Conservation (phyloP, 35 echinoderm and acorn worm species). For the Ophiothrix spiculata region DNA sequence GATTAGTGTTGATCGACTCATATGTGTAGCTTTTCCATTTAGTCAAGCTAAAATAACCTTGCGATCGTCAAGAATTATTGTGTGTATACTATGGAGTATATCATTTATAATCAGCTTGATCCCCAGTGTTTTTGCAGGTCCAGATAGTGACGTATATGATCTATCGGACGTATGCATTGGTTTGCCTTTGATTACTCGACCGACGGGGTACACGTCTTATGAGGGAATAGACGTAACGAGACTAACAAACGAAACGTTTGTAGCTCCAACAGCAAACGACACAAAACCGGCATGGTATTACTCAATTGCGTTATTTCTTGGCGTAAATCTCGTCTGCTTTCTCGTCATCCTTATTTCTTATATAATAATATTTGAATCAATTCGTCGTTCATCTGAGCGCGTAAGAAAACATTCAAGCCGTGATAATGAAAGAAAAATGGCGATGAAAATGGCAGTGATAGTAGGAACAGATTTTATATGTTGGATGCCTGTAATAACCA, state of each 20-base stretch:
- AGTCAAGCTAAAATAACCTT: conserved; percentile 31
- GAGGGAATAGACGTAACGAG: not conserved
- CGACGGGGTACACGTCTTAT: conserved; percentile 16
- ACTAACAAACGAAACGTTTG: not conserved
- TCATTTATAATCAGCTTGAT: conserved; percentile 16
- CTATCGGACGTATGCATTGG: conserved; percentile 81
- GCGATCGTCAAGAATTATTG: conserved; percentile 8
- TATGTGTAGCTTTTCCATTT: conserved; percentile 83
- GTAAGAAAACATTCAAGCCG: no score
- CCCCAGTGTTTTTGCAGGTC: conserved; percentile 27
- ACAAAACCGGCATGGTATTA: conserved; percentile 62
- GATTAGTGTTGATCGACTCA: conserved; percentile 70
- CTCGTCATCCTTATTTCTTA: conserved; percentile 56
- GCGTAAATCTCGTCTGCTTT: conserved; percentile 65
- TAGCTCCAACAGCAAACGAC: not conserved
- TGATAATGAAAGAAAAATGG: no score
- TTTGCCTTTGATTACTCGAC: conserved; percentile 55
- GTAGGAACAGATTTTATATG: no score
- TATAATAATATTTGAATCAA: conserved; percentile 64
- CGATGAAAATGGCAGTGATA: no score
- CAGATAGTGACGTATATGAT: conserved; percentile 60
- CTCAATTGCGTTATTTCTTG: conserved; percentile 64
- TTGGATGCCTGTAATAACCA: no score
- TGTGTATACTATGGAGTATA: conserved; percentile 39
- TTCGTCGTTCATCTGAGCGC: no score